phyloP scores from a whole-genome alignment of 2,113 vertebrate species.

The Neolamprologus sp. region DNA sequence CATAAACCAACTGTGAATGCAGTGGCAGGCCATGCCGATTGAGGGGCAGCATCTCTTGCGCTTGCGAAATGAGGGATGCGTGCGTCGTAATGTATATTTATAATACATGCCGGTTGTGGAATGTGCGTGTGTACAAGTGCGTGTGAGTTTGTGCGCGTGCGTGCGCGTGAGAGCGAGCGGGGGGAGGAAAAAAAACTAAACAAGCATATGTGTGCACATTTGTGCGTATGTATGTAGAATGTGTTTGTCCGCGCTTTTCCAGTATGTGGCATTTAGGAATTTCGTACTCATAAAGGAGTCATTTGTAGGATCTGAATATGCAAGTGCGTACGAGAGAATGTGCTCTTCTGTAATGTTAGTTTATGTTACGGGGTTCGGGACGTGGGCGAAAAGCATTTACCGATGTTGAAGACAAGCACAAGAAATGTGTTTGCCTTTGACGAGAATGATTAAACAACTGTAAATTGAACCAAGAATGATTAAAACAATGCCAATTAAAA shows the following conservation, averaged over 20 bases:
- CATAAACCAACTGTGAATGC: conserved; percentile 35
- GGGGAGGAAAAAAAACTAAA: not conserved
- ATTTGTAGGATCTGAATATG: conserved; percentile 75
- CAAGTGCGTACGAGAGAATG: conserved; percentile 56
- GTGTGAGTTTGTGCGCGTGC: not conserved
- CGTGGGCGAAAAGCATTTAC: conserved; percentile 62
- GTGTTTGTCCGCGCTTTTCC: conserved; percentile 62
- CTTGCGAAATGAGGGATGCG: not conserved
- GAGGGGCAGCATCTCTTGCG: conserved; percentile 19
- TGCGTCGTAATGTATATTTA: conserved; percentile 62
- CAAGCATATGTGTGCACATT: conserved; percentile 9
- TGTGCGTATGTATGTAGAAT: conserved; percentile 54
- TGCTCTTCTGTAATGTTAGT: conserved; percentile 55
- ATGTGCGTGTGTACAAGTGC: not conserved
- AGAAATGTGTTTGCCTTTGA: conserved; percentile 67
- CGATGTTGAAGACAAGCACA: conserved; percentile 56
- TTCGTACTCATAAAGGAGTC: conserved; percentile 60
- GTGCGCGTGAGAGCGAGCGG: not conserved
- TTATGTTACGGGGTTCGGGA: conserved; percentile 26
- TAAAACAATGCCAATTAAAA: conserved; percentile 67
- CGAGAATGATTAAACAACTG: conserved; percentile 56
- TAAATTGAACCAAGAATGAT: conserved; percentile 69
- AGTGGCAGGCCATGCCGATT: not conserved
- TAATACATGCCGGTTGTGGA: conserved; percentile 50
- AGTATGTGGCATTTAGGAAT: conserved; percentile 69